Conservation (phyloP, 1,140 invertebrate genomes). For the Philotrypesis tridentata region DNA sequence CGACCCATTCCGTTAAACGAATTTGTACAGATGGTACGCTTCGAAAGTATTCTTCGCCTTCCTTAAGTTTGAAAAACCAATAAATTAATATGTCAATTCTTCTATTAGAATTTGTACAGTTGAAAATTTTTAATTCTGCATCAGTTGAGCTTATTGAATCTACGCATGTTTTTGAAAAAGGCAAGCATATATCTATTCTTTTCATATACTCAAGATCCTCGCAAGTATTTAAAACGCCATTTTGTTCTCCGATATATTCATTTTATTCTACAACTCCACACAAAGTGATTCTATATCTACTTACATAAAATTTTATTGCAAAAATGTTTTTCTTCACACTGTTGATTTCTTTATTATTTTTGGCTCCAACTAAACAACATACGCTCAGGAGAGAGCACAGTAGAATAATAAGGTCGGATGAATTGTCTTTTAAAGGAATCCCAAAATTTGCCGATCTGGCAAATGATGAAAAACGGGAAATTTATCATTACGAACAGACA, state of each 20-base stretch:
- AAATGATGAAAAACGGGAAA: neutral
- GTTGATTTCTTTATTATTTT: neutral
- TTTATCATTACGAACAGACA: conserved; percentile 26
- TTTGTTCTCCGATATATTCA: neutral
- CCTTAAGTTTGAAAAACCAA: too few species aligned
- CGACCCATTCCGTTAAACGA: too few species aligned
- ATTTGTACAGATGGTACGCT: too few species aligned
- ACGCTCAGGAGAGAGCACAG: neutral
- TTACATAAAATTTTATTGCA: neutral
- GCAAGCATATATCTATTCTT: neutral
- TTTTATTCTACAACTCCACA: neutral
- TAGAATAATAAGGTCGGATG: neutral
- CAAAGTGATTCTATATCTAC: neutral
- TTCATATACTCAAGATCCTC: neutral
- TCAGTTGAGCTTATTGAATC: too few species aligned
- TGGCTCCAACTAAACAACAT: neutral
- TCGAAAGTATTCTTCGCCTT: too few species aligned
- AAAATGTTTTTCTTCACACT: neutral
- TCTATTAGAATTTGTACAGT: too few species aligned
- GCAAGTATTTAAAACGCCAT: neutral
- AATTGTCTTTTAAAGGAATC: conserved; percentile 15
- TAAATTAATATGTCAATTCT: too few species aligned
- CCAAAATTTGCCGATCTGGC: neutral
- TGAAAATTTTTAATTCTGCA: too few species aligned
- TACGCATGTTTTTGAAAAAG: too few species aligned